These are phyloP conservation scores for Cirrhinus molitorella DNA, from an alignment of 2,797 vertebrate genomes.

Conservation along the genomic window DNA sequence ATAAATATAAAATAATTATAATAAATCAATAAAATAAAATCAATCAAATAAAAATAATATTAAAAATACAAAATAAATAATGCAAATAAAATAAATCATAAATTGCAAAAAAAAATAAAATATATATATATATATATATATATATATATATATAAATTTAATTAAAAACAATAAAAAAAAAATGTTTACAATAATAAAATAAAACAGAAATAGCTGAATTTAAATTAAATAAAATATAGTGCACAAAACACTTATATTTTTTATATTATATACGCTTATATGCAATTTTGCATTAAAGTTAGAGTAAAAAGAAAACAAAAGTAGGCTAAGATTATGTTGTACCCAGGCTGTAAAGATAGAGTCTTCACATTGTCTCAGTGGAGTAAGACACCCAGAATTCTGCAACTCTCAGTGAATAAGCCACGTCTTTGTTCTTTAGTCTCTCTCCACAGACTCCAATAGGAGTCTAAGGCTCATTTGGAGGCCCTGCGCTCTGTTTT, in stretches of 20 bases:
- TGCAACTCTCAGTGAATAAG: neutral
- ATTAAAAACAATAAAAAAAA: neutral
- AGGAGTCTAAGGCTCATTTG: conserved; percentile 28
- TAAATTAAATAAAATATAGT: no score
- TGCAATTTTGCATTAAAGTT: neutral
- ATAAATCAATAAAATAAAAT: neutral
- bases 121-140: no score
- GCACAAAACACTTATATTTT: no score
- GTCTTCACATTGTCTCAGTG: conserved; percentile 3
- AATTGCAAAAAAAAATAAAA: neutral
- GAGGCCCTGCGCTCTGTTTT: conserved; percentile 26
- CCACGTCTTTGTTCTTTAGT: conserved; percentile 14
- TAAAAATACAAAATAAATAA: neutral
- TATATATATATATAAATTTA: no score
- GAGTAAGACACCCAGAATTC: conserved; percentile 9
- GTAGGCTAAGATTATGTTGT: neutral
- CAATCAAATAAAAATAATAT: no score
- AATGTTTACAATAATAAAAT: no score
- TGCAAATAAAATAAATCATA: neutral
- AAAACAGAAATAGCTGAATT: no score
- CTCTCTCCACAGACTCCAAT: neutral
- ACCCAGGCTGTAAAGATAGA: neutral
- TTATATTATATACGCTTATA: no score
- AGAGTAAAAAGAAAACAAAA: neutral
- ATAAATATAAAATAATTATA: no score